Evolutionary conservation across 2,888 invertebrate genomes (phyloP).

Genomic region (Aspidiotus destructor): DNA sequence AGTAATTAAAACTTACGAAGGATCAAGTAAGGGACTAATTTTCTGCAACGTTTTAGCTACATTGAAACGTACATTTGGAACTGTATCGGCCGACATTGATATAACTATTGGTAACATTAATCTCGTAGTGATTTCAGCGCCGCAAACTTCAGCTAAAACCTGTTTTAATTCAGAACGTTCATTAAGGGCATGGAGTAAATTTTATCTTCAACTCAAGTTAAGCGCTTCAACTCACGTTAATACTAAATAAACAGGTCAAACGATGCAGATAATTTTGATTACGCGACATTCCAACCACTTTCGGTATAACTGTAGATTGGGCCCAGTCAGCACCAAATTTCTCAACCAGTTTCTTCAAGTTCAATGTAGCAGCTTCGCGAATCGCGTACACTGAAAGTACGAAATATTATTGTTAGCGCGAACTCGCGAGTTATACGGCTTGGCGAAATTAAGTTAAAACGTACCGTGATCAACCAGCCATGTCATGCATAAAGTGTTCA

Average conservation of each 20-base stretch:
- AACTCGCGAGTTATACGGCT: background rate
- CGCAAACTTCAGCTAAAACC: slow-evolving; percentile 78
- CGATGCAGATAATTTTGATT: slow-evolving; percentile 97
- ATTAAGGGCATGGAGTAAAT: slow-evolving; percentile 34
- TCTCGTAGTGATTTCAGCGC: slow-evolving; percentile 82
- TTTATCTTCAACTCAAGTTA: too few species aligned
- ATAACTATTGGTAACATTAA: slow-evolving; percentile 90
- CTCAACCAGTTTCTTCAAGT: slow-evolving; percentile 90
- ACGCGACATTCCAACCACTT: slow-evolving; percentile 84
- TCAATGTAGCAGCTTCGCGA: slow-evolving; percentile 93
- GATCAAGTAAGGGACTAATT: slow-evolving; percentile 83
- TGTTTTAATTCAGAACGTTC: slow-evolving; percentile 37
- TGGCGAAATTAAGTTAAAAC: slow-evolving; percentile 18
- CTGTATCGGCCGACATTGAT: slow-evolving; percentile 87
- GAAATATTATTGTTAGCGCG: background rate
- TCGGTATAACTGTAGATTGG: slow-evolving; percentile 91
- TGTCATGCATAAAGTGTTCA: slow-evolving; percentile 93
- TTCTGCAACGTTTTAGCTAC: slow-evolving; percentile 96
- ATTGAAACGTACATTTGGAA: slow-evolving; percentile 97
- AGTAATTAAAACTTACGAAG: slow-evolving; percentile 44
- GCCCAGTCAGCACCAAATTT: slow-evolving; percentile 99
- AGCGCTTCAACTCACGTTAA: slow-evolving; percentile 62
- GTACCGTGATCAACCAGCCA: slow-evolving; percentile 90
- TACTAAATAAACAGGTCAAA: slow-evolving; percentile 95
- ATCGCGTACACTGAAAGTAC: slow-evolving; percentile 62